Evolutionary conservation across 1,140 invertebrate species (phyloP).

Genomic region (Drosophila nebulosa): DNA sequence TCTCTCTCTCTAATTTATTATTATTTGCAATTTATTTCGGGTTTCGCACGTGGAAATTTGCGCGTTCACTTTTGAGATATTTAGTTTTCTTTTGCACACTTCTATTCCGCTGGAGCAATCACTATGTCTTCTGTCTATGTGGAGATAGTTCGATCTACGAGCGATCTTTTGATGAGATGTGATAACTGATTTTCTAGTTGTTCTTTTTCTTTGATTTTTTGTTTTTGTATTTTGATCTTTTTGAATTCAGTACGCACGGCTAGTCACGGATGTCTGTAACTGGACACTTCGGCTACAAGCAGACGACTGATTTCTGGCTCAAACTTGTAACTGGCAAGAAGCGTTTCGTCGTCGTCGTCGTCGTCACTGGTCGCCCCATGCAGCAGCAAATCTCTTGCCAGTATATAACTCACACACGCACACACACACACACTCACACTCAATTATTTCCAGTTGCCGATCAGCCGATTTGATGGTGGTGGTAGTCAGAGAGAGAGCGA

Average conservation of each 20-base stretch:
- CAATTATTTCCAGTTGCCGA: constrained; percentile 14
- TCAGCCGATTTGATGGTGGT: background rate
- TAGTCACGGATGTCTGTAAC: constrained; percentile 64
- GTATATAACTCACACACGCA: constrained; percentile 41
- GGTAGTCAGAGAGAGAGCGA: background rate
- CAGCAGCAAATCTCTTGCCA: constrained; percentile 40
- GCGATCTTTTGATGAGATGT: background rate
- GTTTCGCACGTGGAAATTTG: background rate
- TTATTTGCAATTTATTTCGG: background rate
- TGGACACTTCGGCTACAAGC: constrained; percentile 76
- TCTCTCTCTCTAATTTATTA: background rate
- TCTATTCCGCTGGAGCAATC: background rate
- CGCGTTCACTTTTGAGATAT: background rate
- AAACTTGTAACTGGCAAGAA: constrained; percentile 68
- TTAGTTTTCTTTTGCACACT: constrained; percentile 2
- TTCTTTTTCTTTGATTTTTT: constrained; percentile 6
- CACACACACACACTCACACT: constrained; percentile 16
- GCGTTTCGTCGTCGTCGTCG: constrained; percentile 48
- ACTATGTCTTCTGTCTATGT: background rate
- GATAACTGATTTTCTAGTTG: constrained; percentile 12
- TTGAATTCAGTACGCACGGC: background rate
- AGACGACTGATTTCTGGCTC: constrained; percentile 76
- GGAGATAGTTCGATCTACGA: background rate
- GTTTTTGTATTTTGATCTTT: constrained; percentile 10
- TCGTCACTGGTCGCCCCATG: constrained; percentile 25